Evolutionary conservation across 2,888 invertebrate species (phyloP).

Genomic region (Crepidodera aurea): DNA sequence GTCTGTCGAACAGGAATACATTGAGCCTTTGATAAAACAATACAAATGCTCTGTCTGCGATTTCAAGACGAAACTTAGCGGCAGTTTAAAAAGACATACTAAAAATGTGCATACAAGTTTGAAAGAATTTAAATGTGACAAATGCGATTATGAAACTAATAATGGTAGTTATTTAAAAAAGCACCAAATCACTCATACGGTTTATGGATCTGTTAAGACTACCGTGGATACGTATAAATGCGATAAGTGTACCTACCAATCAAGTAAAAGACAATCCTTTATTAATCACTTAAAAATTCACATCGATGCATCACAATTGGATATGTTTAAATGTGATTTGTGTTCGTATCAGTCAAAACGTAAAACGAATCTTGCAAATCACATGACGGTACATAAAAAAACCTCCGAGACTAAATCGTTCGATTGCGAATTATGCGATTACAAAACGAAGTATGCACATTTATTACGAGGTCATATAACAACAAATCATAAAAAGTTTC

Average conservation of each 20-base stretch:
- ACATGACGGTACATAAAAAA: constrained; percentile 2
- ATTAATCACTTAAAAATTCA: neutral
- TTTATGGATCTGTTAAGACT: neutral
- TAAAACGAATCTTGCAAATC: neutral
- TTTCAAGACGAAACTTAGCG: neutral
- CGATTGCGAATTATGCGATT: constrained; percentile 17
- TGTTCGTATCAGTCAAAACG: constrained; percentile 15
- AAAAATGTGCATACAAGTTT: neutral
- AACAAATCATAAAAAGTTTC: constrained; percentile 2
- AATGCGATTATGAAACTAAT: neutral
- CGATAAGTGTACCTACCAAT: neutral
- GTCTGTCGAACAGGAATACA: too few relatives aligned
- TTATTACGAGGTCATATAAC: constrained; percentile 12
- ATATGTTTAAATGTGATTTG: neutral
- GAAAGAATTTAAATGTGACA: neutral
- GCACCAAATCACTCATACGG: neutral
- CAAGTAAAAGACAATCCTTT: neutral
- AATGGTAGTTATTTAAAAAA: neutral
- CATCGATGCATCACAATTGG: neutral
- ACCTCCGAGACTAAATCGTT: neutral
- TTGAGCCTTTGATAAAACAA: too few relatives aligned
- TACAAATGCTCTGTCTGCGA: neutral
- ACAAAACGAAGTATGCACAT: constrained; percentile 15
- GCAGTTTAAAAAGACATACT: neutral
- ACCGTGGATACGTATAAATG: neutral